Evolutionary conservation across 1,140 invertebrate species (phyloP).

Genomic region (Doryteuthis pealeii): DNA sequence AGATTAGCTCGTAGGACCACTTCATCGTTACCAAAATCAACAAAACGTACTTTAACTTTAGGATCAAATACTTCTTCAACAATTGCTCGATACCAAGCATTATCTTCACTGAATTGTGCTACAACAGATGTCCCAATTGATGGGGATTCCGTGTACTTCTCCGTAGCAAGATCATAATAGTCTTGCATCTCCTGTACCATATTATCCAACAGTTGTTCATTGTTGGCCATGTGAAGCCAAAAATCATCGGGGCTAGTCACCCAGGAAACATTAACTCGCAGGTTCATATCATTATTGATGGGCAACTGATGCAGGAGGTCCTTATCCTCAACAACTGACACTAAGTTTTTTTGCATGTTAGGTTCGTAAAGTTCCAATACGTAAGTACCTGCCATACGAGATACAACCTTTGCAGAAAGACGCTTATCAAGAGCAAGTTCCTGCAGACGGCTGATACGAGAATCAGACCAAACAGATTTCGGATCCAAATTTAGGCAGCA

Average conservation of each 20-base stretch:
- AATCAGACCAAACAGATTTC: constrained; percentile 31
- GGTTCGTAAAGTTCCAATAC: constrained; percentile 29
- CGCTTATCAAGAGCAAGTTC: constrained; percentile 38
- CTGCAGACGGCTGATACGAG: constrained; percentile 38
- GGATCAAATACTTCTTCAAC: constrained; percentile 63
- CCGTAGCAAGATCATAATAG: constrained; percentile 29
- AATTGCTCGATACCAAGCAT: constrained; percentile 76
- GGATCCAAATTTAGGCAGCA: constrained; percentile 30
- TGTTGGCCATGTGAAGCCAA: constrained; percentile 59
- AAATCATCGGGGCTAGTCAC: constrained; percentile 59
- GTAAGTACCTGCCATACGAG: constrained; percentile 17
- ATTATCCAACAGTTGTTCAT: constrained; percentile 53
- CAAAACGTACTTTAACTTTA: constrained; percentile 74
- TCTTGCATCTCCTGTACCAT: constrained; percentile 59
- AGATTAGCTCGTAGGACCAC: constrained; percentile 39
- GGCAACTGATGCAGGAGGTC: neutral
- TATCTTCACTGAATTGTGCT: constrained; percentile 72
- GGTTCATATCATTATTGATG: neutral
- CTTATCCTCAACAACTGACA: neutral
- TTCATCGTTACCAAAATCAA: constrained; percentile 68
- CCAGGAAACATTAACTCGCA: constrained; percentile 45
- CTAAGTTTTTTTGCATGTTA: neutral
- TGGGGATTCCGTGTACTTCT: constrained; percentile 15
- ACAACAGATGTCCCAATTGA: constrained; percentile 64
- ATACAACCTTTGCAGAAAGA: constrained; percentile 25